Conservation (phyloP, 2,888 invertebrate genomes). For the Nephrotoma appendiculata region DNA sequence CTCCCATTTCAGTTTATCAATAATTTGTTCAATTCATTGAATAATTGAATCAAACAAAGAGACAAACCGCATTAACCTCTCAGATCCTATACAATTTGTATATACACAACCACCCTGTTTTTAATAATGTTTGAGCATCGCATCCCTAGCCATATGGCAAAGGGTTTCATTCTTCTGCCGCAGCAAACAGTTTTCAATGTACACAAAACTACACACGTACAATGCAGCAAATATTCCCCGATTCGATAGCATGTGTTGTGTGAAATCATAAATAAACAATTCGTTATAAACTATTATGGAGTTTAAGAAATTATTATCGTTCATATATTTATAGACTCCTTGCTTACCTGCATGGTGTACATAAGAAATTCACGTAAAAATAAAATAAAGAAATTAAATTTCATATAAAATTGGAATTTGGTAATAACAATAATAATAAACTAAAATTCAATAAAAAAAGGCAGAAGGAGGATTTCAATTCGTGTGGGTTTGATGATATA, state of each 20-base stretch:
- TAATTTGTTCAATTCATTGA: not conserved
- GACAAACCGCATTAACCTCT: not conserved
- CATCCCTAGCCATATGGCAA: not conserved
- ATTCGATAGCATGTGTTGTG: not conserved
- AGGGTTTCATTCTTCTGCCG: not conserved
- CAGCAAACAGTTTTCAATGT: not conserved
- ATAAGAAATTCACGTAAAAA: not conserved
- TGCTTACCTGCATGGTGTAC: not conserved
- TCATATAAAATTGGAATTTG: not conserved
- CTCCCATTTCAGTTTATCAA: not conserved
- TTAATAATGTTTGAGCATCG: not conserved
- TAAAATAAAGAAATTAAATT: not conserved
- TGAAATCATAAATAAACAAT: not conserved
- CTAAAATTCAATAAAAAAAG: not conserved
- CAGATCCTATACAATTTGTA: not conserved
- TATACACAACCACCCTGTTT: not conserved
- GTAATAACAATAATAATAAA: not conserved
- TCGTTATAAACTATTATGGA: not conserved
- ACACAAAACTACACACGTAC: not conserved
- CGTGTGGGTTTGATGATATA: not conserved
- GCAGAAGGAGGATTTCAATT: not conserved
- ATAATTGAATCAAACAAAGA: not conserved
- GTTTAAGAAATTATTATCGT: not conserved
- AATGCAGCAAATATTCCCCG: not conserved
- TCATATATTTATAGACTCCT: not conserved